Base-by-base conservation (phyloP, 2,888 invertebrate species). In the Liposcelis brunnea region DNA sequence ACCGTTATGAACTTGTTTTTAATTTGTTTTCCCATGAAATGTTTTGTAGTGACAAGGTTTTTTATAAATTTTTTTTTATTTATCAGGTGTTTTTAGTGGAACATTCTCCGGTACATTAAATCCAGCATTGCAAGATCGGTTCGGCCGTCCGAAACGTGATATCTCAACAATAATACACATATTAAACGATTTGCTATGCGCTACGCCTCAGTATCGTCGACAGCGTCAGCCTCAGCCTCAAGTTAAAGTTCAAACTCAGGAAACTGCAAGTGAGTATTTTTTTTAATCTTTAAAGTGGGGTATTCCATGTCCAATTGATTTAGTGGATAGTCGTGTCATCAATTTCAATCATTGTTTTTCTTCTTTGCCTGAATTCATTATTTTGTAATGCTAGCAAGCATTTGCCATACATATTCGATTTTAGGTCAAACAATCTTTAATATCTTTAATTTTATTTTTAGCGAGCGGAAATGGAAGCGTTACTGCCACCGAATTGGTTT, bases 151-250 rank as follows among this genome's bases (percentile, higher is more conserved):
- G 43, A 85, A 90, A 60, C 76, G 91, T 50, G 90, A 91, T 64
- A 90, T 93, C 56, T 87, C 86, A 47, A 94, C 93, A 38, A 91
- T 94, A 52, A 89, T 93, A 54, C 93, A 94, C 64, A 93, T 94
- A 63, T 68, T 94, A 53, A 93, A 93, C 64, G 94, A 93, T 66
- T 72, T 93, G 56, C 68, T 93, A 50, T 89, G 90, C 62, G 90
- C 91, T 21, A 80, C 86, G 44, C 84, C 66, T 42, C 72, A 72
- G 52, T 72, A 71, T 48, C 69, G 75, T 35, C 65, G 70, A 15
- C 64, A 72, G 52, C 45, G 53, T 48, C 50, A 49, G 33, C 49
- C 42, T 5, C 50, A 33, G 31, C 48, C 44, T 26, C 52, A 33
- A 52, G 48, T 33, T 52, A 52, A 21, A 55, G 51, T 31, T 54